Evolutionary conservation across 37 sponge, comb jelly and placozoan genomes (phyloP).

Genomic region (Petrosia ficiformis): DNA sequence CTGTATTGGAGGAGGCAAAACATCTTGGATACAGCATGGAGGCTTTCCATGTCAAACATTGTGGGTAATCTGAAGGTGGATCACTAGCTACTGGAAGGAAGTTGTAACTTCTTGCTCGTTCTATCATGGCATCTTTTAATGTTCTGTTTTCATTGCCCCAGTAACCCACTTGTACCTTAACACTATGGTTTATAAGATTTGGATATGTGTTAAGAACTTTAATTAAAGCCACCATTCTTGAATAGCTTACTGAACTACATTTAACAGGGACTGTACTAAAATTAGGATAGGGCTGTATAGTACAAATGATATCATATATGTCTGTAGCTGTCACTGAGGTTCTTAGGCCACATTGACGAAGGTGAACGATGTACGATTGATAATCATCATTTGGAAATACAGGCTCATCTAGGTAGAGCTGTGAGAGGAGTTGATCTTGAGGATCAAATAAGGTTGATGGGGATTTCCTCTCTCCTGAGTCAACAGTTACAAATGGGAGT

Average conservation of each 20-base stretch:
- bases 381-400: no score
- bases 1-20: no score
- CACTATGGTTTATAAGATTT: no score
- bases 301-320: conserved; percentile 23
- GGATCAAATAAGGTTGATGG: conserved; percentile 39
- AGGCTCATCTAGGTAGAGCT: conserved; percentile 31
- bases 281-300: conserved; percentile 17
- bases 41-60: conserved; percentile 43
- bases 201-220: not conserved
- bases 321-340: not conserved
- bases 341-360: not conserved
- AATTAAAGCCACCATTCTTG: conserved; percentile 36
- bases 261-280: no score
- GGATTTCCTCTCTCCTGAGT: not conserved
- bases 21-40: not conserved
- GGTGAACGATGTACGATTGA: no score
- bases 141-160: no score
- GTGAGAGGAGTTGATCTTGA: not conserved
- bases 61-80: conserved; percentile 34
- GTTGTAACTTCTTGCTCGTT: not conserved
- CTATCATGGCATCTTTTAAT: not conserved
- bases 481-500: not conserved
- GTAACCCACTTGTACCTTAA: no score
- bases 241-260: no score
- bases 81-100: conserved; percentile 38